phyloP scores from a whole-genome alignment of 1,140 invertebrate genomes.

The Eupristina koningsbergeri region DNA sequence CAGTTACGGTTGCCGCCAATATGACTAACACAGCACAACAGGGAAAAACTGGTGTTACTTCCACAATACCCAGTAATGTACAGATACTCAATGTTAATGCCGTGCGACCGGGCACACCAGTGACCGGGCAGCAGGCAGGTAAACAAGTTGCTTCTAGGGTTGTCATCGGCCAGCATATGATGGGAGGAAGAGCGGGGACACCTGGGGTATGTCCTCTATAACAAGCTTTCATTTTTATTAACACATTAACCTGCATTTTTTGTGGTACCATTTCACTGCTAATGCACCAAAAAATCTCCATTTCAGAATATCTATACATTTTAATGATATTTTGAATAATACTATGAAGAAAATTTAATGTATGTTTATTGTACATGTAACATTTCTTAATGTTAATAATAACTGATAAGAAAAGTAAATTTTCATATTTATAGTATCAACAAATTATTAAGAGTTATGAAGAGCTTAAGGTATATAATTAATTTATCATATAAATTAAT shows the following conservation, averaged over 20 bases:
- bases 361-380: too few relatives aligned
- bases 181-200: slow-evolving; percentile 83
- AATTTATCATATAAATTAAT: too few relatives aligned
- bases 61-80: slow-evolving; percentile 81
- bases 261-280: slow-evolving; percentile 1
- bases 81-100: slow-evolving; percentile 86
- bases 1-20: slow-evolving; percentile 72
- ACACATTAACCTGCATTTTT: slow-evolving; percentile 7
- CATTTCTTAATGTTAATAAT: too few relatives aligned
- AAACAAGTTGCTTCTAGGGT: slow-evolving; percentile 81
- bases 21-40: slow-evolving; percentile 70
- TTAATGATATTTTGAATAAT: not conserved
- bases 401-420: too few relatives aligned
- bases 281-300: not conserved
- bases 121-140: slow-evolving; percentile 82
- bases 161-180: slow-evolving; percentile 87
- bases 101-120: slow-evolving; percentile 80
- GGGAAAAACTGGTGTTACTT: slow-evolving; percentile 74
- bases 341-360: too few relatives aligned
- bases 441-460: too few relatives aligned
- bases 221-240: slow-evolving; percentile 45
- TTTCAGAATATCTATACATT: not conserved
- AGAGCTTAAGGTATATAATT: too few relatives aligned
- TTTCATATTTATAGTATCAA: too few relatives aligned
- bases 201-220: slow-evolving; percentile 80